Conservation (phyloP, 2,113 vertebrate species). For the Tragulus kanchil region DNA sequence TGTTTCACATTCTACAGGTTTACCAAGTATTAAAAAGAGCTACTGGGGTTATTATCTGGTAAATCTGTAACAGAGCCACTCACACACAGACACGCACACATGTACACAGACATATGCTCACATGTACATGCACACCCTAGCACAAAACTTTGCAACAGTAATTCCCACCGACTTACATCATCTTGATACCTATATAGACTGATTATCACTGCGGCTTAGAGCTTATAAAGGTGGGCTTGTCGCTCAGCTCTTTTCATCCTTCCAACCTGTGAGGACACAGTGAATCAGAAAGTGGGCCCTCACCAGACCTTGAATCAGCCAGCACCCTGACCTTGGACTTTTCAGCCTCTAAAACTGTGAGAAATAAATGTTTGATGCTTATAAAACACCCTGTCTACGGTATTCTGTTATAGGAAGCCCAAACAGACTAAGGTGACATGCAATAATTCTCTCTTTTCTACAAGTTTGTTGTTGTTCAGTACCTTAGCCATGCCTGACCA, state of each 20-base stretch:
- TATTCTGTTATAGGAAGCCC: not conserved
- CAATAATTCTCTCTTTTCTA: not conserved
- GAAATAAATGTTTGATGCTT: not conserved
- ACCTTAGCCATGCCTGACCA: too few species aligned
- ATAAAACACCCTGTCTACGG: not conserved
- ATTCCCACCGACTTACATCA: not conserved
- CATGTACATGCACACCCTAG: not conserved
- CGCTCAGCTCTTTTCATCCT: not conserved
- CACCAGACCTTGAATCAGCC: not conserved
- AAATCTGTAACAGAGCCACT: not conserved
- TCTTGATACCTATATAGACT: not conserved
- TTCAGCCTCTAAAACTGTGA: conserved; percentile 10
- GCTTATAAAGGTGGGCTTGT: not conserved
- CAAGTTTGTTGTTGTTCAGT: too few species aligned
- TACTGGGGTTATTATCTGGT: conserved; percentile 1
- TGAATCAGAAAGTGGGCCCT: not conserved
- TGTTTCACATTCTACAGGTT: not conserved
- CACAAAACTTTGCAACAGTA: not conserved
- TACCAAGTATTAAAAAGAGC: conserved; percentile 16
- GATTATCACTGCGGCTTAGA: not conserved
- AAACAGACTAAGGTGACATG: not conserved
- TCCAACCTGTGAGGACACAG: not conserved
- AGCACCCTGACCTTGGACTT: not conserved
- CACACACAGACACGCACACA: not conserved
- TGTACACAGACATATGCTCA: not conserved